Conservation (phyloP, 2,888 invertebrate genomes). For the Dyspetes luteomarginatus region DNA sequence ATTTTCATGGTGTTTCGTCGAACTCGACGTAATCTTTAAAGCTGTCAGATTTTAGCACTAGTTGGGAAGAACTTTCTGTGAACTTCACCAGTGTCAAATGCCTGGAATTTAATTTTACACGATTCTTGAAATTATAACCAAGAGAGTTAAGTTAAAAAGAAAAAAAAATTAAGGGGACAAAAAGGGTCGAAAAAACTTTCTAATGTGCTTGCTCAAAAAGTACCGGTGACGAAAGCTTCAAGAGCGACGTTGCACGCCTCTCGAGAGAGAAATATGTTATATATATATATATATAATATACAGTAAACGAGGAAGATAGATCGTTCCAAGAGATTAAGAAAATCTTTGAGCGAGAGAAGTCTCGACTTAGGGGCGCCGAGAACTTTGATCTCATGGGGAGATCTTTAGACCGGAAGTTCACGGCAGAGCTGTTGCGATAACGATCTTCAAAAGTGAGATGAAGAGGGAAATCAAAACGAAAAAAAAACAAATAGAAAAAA, state of each 20-base stretch:
- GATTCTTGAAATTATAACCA: not conserved
- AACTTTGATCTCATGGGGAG: constrained; percentile 60
- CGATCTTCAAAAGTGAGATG: constrained; percentile 53
- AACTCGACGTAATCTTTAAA: too few species aligned
- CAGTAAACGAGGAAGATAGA: constrained; percentile 42
- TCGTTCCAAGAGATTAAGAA: constrained; percentile 52
- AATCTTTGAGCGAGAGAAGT: constrained; percentile 36
- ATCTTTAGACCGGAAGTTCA: constrained; percentile 62
- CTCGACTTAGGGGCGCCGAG: constrained; percentile 52
- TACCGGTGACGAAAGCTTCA: constrained; percentile 53
- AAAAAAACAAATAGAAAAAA: constrained; percentile 2
- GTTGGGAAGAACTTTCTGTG: too few species aligned
- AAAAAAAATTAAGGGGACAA: constrained; percentile 11
- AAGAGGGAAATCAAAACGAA: not conserved
- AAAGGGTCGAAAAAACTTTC: constrained; percentile 12
- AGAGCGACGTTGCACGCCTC: constrained; percentile 37
- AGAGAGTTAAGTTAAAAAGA: not conserved
- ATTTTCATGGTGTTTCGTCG: too few species aligned
- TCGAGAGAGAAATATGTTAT: constrained; percentile 18
- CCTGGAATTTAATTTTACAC: not conserved
- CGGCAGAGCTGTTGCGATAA: constrained; percentile 55
- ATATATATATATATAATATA: not conserved
- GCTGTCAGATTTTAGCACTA: too few species aligned
- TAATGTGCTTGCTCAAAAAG: constrained; percentile 16
- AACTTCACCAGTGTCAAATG: too few species aligned